phyloP scores from a whole-genome alignment of 2,888 invertebrate species.

The Ichneumoninae sp. region DNA sequence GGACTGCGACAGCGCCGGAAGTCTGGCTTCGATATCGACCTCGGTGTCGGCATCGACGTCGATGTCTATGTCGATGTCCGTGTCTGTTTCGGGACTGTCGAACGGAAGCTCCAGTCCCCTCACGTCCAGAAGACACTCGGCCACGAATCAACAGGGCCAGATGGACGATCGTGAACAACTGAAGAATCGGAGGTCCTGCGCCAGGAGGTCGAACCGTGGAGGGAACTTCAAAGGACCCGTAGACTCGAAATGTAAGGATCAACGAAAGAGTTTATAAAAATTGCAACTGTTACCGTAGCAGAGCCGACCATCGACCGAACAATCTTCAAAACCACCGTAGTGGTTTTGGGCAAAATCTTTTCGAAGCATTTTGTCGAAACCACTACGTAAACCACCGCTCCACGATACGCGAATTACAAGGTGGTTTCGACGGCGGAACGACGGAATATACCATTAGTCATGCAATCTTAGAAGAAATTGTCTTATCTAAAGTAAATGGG shows the following conservation, averaged over 20 bases:
- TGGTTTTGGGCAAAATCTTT: too few species aligned
- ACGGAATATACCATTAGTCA: too few species aligned
- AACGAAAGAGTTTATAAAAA: background rate
- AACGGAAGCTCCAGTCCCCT: conserved; percentile 92
- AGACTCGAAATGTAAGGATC: conserved; percentile 85
- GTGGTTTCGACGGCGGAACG: too few species aligned
- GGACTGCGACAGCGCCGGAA: conserved; percentile 89
- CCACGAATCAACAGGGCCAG: conserved; percentile 89
- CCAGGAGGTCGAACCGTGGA: conserved; percentile 91
- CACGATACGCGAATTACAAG: too few species aligned
- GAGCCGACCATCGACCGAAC: too few species aligned
- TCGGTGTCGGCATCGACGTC: conserved; percentile 82
- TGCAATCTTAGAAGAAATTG: too few species aligned
- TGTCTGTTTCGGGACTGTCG: conserved; percentile 91
- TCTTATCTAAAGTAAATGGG: too few species aligned
- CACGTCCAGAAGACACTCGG: conserved; percentile 90
- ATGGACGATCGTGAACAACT: conserved; percentile 89
- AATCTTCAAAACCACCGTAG: too few species aligned
- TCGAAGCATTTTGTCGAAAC: too few species aligned
- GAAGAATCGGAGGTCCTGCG: conserved; percentile 90
- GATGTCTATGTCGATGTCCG: conserved; percentile 88
- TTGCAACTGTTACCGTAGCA: background rate
- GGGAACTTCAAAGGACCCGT: conserved; percentile 86
- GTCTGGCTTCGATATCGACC: conserved; percentile 85
- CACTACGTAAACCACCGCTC: too few species aligned